These are phyloP conservation scores for Eurytoma californica DNA, from an alignment of 2,888 invertebrate genomes.

Conservation along the genomic window DNA sequence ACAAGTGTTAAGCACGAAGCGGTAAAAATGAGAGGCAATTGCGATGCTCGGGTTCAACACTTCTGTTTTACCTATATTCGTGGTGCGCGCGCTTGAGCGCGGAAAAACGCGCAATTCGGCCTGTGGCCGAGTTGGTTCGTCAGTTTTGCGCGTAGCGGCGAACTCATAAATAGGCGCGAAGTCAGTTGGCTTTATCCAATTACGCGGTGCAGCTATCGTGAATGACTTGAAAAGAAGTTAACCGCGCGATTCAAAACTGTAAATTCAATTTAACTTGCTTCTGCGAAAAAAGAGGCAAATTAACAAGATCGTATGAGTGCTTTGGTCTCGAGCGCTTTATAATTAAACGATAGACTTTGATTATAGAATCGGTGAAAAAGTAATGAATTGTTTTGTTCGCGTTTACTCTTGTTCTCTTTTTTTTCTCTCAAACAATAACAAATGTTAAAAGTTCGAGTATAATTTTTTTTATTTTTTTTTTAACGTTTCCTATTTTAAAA, in stretches of 20 bases:
- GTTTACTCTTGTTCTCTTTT: not conserved
- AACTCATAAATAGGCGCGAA: not conserved
- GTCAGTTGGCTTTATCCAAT: not conserved
- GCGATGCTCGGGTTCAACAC: not conserved
- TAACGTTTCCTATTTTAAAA: too few relatives aligned
- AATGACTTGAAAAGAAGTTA: conserved; percentile 13
- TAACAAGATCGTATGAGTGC: conserved; percentile 3
- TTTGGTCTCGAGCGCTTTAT: not conserved
- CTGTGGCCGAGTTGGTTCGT: not conserved
- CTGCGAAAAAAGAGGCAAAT: not conserved
- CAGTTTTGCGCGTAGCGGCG: conserved; percentile 3
- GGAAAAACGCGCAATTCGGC: too few relatives aligned
- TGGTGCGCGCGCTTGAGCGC: too few relatives aligned
- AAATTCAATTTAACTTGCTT: conserved; percentile 22
- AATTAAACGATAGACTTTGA: not conserved
- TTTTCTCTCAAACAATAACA: not conserved
- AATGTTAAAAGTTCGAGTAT: not conserved
- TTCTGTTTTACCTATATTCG: too few relatives aligned
- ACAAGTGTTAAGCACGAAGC: conserved; percentile 13
- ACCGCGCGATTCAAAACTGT: not conserved
- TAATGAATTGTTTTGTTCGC: too few relatives aligned
- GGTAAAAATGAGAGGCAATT: conserved; percentile 18
- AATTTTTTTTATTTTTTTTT: too few relatives aligned
- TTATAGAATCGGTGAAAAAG: too few relatives aligned
- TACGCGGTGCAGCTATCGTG: not conserved